Evolutionary conservation across 2,888 invertebrate species (phyloP), one percentile per base, ranked within the genome.

Genomic region (Perithous albicinctus): DNA sequence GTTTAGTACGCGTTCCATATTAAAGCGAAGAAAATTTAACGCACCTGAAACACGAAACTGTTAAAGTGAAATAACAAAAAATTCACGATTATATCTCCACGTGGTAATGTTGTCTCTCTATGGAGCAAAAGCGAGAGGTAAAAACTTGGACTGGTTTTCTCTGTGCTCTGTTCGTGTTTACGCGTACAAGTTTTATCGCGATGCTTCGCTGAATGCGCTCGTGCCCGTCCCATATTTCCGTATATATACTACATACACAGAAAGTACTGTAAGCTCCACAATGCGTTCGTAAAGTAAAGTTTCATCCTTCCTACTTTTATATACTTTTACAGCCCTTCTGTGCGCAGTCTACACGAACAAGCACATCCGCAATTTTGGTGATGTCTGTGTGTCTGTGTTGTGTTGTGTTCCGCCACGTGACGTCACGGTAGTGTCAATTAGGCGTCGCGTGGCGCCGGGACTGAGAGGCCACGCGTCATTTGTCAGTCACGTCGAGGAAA

Each of bases 381-480:
- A 82, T 82, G 81, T 77, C n/a, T n/a, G n/a, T n/a, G n/a, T n/a
- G n/a, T n/a, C n/a, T n/a, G n/a, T n/a, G n/a, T n/a, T n/a, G n/a
- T n/a, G n/a, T n/a, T n/a, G 80, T 78, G 32, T 32, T 10, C 2
- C 59, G 90, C 86, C 92, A 92, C 92, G 92, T 91, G 92, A 92
- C 91, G 92, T 92, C 92, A 92, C 91, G 91, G 91, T 89, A 87
- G 85, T 87, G 91, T 92, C 92, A 91, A 92, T 92, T 92, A 92
- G 92, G 87, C 89, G 92, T 90, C 92, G 89, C 92, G 92, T 91
- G 92, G 87, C 91, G 61, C n/a, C n/a, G 18, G 70, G 23, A 87
- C 90, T 85, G 56, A 3, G 7, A 10, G 15, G 61, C 88, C 89
- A 89, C 90, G 92, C 90, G 92, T 91, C 92, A 90, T 92, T 92